Evolutionary conservation across 2,797 vertebrate species (phyloP), one percentile per base, ranked within the genome.

Genomic region (Sebastolobus altivelis): DNA sequence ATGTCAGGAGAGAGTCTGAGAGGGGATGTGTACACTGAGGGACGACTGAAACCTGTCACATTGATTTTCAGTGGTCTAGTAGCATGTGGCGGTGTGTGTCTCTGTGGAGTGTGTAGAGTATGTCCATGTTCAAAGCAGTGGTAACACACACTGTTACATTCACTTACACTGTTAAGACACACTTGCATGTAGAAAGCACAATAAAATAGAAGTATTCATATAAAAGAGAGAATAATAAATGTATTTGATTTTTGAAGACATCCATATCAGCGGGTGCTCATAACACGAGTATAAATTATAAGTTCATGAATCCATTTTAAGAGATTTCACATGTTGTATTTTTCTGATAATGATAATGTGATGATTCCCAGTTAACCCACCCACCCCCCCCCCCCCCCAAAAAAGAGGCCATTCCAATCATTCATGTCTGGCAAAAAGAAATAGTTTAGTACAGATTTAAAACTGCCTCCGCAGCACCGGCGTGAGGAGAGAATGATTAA

Each of bases 11-110:
- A 90, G 90, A 90, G 87, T 93, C 91, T 93, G 92, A 92, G 91
- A 93, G 92, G 87, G 89, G 92, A 90, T 93, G 91, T 92, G 90
- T 91, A 94, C 91, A 93, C 92, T 93, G 92, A 94, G 94, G 88
- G 90, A 93, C 91, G 91, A 94, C 92, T 93, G 94, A 94, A 93
- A 93, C 92, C 94, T 95, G 94, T 94, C 95, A 94, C 93, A 92
- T 93, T 93, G 94, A 95, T 94, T 95, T 93, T 87, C 91, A 91
- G 86, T 84, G 87, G 87, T 90, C 85, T 81, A 35, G 65, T 84
- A 80, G 86, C 69, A 55, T 63, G 60, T 13, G 80, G 35, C 40
- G 74, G 40, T 65, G 77, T 46, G 75, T 74, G 68, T 60, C 67
- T 82, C 65, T 67, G 46, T 61, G 46, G 62, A 62, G 79, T 76